Evolutionary conservation across 2,888 invertebrate species (phyloP).

Genomic region (Encarsia formosa): DNA sequence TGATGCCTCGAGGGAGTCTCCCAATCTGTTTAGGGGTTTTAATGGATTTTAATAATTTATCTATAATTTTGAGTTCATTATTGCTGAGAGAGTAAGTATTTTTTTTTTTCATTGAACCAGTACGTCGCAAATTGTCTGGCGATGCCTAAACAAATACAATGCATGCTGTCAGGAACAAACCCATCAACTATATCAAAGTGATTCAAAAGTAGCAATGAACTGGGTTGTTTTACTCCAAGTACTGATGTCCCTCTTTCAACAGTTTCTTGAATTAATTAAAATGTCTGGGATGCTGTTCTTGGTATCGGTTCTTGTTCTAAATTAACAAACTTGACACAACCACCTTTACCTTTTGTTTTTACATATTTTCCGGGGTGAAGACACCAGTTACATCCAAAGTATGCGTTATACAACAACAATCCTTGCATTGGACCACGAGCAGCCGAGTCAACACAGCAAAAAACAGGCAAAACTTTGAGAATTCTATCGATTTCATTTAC

Average conservation of each 20-base stretch:
- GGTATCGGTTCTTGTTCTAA: background rate
- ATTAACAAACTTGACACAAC: background rate
- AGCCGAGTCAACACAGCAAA: conserved; percentile 21
- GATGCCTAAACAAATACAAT: background rate
- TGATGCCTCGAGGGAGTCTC: too few relatives aligned
- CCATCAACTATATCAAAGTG: background rate
- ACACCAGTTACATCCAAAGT: conserved; percentile 19
- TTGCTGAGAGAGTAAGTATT: too few relatives aligned
- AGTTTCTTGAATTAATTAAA: background rate
- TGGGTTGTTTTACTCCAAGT: background rate
- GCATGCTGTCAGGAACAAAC: background rate
- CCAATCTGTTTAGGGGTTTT: too few relatives aligned
- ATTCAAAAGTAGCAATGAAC: background rate
- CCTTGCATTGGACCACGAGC: conserved; percentile 19
- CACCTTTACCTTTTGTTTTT: background rate
- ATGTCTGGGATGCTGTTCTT: background rate
- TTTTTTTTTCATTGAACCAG: background rate
- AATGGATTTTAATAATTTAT: too few relatives aligned
- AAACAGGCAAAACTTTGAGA: conserved; percentile 11
- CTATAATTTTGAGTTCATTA: too few relatives aligned
- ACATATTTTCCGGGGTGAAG: conserved; percentile 16
- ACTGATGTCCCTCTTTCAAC: background rate
- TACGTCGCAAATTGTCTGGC: background rate
- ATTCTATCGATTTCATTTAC: background rate
- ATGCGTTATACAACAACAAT: conserved; percentile 16